A percentile compares a stretch with the other conserved stretches of the same genome.
Evolutionary conservation across 37 sponge, comb jelly and placozoan species (phyloP).

Genomic region (Chondrosia reniformis): DNA sequence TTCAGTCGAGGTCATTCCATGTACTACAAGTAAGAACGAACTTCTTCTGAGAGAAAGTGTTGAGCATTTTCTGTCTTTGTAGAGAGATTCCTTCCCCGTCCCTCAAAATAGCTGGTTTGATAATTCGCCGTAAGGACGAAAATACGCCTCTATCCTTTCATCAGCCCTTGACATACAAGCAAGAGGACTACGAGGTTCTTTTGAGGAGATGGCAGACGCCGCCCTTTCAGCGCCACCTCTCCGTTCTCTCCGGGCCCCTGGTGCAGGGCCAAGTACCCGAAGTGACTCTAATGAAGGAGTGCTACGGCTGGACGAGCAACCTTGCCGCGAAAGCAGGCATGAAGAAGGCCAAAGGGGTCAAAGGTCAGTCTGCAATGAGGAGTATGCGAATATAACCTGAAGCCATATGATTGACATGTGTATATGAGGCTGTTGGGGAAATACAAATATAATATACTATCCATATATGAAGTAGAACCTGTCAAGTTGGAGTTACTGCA

Average conservation of each 20-base stretch:
- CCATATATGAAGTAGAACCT: no score
- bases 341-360: conserved; percentile 9
- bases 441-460: no score
- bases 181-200: conserved; percentile 55
- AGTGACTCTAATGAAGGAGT: conserved; percentile 20
- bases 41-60: background rate
- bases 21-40: conserved; percentile 11
- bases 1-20: background rate
- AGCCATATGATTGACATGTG: no score
- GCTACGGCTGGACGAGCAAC: conserved; percentile 21
- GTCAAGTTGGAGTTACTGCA: no score
- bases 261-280: conserved; percentile 35
- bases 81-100: conserved; percentile 12
- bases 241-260: conserved; percentile 43
- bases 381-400: background rate
- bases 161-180: conserved; percentile 25
- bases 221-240: conserved; percentile 33
- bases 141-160: conserved; percentile 25
- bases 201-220: conserved; percentile 40
- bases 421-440: no score
- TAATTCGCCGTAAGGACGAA: conserved; percentile 39
- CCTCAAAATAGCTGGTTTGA: conserved; percentile 37
- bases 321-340: conserved; percentile 20
- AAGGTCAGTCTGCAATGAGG: background rate
- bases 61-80: background rate